Conservation (phyloP, 2,113 vertebrate species). For the Sclerurus mexicanus region DNA sequence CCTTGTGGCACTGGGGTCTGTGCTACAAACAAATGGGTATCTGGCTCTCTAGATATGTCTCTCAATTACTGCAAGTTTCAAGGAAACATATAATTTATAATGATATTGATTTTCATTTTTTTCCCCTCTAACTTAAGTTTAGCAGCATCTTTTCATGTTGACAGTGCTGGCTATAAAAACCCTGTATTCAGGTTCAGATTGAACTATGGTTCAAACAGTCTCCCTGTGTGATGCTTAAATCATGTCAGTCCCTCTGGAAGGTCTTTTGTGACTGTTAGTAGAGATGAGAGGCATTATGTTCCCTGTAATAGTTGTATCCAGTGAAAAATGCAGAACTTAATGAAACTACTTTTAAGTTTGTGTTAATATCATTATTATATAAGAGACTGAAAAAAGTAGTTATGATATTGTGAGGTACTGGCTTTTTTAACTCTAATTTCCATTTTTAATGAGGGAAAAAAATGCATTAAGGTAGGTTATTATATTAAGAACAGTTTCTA, state of each 20-base stretch:
- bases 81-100: not conserved
- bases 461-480: not conserved
- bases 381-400: not conserved
- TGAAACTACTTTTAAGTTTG: not conserved
- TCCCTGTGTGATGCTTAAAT: not conserved
- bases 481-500: not conserved
- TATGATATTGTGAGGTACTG: not conserved
- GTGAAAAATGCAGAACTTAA: not conserved
- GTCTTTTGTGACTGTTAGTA: not conserved
- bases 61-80: not conserved
- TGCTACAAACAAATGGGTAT: not conserved
- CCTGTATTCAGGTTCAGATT: not conserved
- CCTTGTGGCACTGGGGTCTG: not conserved
- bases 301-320: not conserved
- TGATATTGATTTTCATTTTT: conserved; percentile 27
- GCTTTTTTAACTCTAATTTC: not conserved
- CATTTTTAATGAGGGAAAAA: not conserved
- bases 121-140: not conserved
- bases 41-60: not conserved
- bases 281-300: not conserved
- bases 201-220: not conserved
- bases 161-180: not conserved
- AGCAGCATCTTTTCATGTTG: not conserved
- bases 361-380: not conserved
- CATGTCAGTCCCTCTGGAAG: not conserved